A percentile compares a stretch with the other conserved stretches of the same genome.
phyloP scores from a whole-genome alignment of 2,797 vertebrate genomes.

The Premnoplex brunnescens region DNA sequence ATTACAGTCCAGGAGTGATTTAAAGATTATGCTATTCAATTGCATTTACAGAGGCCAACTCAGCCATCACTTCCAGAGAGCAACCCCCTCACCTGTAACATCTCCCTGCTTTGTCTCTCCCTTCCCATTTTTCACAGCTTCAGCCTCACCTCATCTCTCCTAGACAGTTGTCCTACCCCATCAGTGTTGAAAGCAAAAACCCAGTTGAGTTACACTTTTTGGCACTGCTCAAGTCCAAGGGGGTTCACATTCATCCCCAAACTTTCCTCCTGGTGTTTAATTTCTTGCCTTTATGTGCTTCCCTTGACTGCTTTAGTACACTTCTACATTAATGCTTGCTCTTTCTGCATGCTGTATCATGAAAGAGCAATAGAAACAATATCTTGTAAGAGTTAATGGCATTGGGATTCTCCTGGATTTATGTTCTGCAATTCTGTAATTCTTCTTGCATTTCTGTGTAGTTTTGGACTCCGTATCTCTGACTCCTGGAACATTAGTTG shows the following conservation, averaged over 20 bases:
- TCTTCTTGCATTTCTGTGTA: background rate
- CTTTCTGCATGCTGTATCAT: background rate
- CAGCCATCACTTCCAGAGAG: background rate
- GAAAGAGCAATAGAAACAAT: background rate
- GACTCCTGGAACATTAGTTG: background rate
- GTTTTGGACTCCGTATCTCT: background rate
- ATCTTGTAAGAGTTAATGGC: background rate
- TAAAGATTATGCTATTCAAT: background rate
- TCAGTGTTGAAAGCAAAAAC: background rate
- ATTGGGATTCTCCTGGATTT: background rate
- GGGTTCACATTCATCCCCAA: background rate
- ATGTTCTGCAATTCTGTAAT: background rate
- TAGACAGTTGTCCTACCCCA: background rate
- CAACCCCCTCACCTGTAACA: background rate
- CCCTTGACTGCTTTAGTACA: background rate
- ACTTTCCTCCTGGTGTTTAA: background rate
- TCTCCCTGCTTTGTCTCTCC: fast-evolving
- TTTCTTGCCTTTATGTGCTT: background rate
- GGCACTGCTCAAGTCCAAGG: fast-evolving
- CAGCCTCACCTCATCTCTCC: background rate
- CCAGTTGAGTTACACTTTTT: background rate
- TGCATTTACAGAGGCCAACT: background rate
- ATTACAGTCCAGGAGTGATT: background rate
- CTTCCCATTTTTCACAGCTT: background rate
- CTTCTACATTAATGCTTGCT: background rate